Conservation (phyloP, 2,113 vertebrate genomes). For the Hemiprocne comata region DNA sequence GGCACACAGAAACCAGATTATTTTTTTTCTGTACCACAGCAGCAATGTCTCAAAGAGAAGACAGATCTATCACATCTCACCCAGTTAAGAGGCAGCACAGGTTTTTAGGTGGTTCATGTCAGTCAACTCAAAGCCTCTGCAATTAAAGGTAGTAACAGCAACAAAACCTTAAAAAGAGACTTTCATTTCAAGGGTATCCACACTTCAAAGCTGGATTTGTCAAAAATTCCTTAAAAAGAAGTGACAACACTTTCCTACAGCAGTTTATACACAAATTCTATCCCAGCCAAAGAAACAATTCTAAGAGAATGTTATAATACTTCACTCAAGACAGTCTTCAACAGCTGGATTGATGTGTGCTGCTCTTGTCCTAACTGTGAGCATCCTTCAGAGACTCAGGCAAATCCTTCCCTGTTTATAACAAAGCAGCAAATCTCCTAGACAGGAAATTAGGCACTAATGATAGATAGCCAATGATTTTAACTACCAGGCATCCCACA, state of each 20-base stretch:
- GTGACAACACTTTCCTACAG: not conserved
- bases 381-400: not conserved
- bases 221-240: not conserved
- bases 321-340: not conserved
- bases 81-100: not conserved
- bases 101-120: not conserved
- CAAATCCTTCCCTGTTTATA: constrained; percentile 21
- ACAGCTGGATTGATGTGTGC: not conserved
- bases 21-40: not conserved
- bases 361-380: not conserved
- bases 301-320: not conserved
- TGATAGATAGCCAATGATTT: not conserved
- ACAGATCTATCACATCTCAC: not conserved
- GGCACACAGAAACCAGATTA: not conserved
- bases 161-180: not conserved
- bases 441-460: constrained; percentile 10
- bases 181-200: not conserved
- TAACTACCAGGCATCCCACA: constrained; percentile 27
- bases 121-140: constrained; percentile 7
- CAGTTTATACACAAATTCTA: not conserved
- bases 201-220: constrained; percentile 2
- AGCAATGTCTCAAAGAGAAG: not conserved
- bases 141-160: constrained; percentile 10
- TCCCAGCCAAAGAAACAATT: not conserved
- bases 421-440: not conserved